These are phyloP conservation scores for Spea bombifrons DNA, from an alignment of 2,113 vertebrate species.

Conservation along the genomic window DNA sequence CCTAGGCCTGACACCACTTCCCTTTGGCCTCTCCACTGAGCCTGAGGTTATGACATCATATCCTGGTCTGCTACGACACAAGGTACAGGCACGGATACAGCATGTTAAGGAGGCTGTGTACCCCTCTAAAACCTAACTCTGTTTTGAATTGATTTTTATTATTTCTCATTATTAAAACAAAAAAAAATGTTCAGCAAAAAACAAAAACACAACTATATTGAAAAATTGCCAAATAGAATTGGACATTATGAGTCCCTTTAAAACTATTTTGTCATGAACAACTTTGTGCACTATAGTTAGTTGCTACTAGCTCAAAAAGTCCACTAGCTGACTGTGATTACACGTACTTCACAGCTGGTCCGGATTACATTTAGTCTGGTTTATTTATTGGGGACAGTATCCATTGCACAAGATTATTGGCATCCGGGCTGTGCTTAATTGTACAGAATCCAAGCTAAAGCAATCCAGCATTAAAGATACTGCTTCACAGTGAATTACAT, in stretches of 20 bases:
- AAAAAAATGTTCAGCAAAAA: neutral
- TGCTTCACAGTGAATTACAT: slow-evolving; percentile 33
- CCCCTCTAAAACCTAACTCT: too few species aligned
- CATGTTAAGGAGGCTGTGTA: too few species aligned
- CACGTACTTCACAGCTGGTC: slow-evolving; percentile 29
- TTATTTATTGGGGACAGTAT: slow-evolving; percentile 39
- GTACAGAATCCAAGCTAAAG: slow-evolving; percentile 31
- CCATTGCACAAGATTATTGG: slow-evolving; percentile 44
- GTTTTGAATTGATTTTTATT: too few species aligned
- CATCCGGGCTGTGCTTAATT: slow-evolving; percentile 11
- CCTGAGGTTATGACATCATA: too few species aligned
- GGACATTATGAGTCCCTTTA: neutral
- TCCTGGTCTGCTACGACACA: too few species aligned
- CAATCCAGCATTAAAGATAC: slow-evolving; percentile 32
- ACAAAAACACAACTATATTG: neutral
- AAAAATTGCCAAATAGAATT: neutral
- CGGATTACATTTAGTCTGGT: slow-evolving; percentile 28
- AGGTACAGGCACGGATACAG: too few species aligned
- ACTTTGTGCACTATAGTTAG: neutral
- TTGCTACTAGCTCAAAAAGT: slow-evolving; percentile 12
- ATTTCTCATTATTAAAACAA: neutral
- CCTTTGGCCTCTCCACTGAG: too few species aligned
- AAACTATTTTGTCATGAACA: neutral
- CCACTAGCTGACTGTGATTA: slow-evolving; percentile 12
- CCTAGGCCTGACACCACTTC: too few species aligned